Evolutionary conservation across 2,797 vertebrate species (phyloP).

Genomic region (Phrynocephalus forsythii): DNA sequence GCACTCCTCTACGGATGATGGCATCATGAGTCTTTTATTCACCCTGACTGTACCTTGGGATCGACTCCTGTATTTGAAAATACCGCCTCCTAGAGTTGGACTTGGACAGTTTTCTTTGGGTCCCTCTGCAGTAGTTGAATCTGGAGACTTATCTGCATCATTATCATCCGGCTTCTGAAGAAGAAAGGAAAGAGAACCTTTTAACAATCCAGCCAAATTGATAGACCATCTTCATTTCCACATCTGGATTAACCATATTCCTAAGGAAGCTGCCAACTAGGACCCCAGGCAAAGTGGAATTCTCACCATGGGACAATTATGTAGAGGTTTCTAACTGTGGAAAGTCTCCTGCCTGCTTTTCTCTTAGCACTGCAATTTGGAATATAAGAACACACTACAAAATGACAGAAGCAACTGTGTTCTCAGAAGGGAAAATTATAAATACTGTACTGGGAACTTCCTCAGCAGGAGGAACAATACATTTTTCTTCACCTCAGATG

Average conservation of each 20-base stretch:
- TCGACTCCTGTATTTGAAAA: constrained; percentile 87
- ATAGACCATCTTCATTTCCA: constrained; percentile 14
- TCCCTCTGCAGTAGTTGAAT: constrained; percentile 73
- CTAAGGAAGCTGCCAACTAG: neutral
- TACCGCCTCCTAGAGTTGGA: constrained; percentile 78
- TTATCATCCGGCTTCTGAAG: constrained; percentile 77
- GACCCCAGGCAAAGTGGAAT: neutral
- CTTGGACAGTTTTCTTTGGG: constrained; percentile 82
- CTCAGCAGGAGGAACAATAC: neutral
- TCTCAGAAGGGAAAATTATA: neutral
- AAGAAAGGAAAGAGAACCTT: neutral
- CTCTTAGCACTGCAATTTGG: neutral
- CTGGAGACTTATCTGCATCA: constrained; percentile 81
- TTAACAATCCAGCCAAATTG: neutral
- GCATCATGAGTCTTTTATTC: neutral
- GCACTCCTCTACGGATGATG: neutral
- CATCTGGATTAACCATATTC: neutral
- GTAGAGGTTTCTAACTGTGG: neutral
- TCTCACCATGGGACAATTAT: neutral
- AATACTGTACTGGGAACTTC: neutral
- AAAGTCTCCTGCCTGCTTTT: neutral
- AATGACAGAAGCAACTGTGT: neutral
- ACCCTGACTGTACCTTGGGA: constrained; percentile 83
- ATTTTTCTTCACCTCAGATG: neutral
- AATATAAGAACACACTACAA: neutral